Evolutionary conservation across 2,888 invertebrate genomes (phyloP).

Genomic region (Metallyticus violacea): DNA sequence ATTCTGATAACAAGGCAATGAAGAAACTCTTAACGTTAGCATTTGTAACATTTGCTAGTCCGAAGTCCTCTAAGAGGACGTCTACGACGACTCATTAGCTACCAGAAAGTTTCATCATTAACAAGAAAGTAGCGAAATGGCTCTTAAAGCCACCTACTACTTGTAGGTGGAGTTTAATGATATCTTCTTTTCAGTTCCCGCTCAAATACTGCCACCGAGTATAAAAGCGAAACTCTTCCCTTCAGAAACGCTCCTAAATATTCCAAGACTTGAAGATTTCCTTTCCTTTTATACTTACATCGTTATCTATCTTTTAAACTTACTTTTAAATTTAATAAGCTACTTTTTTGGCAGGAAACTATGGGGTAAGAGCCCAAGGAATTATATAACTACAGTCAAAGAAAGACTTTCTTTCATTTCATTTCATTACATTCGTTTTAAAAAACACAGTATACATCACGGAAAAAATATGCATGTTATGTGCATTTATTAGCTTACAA

Average conservation of each 20-base stretch:
- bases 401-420: too few species aligned
- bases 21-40: too few species aligned
- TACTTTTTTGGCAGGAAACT: background rate
- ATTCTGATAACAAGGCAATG: too few species aligned
- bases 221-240: background rate
- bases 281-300: background rate
- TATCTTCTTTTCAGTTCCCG: background rate
- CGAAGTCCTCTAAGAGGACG: background rate
- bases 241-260: background rate
- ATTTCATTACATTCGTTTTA: too few species aligned
- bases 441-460: too few species aligned
- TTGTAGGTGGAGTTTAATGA: background rate
- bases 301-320: background rate
- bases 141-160: background rate
- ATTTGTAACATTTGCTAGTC: too few species aligned
- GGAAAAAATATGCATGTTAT: too few species aligned
- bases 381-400: too few species aligned
- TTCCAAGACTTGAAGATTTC: background rate
- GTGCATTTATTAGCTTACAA: too few species aligned
- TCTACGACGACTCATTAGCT: background rate
- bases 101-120: background rate
- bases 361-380: background rate
- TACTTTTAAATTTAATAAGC: background rate
- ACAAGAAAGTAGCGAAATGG: background rate
- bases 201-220: background rate